Percentiles rank a stretch among this genome's conserved stretches.
Evolutionary conservation across 2,888 invertebrate species (phyloP).

Genomic region (Julus scandinavius): DNA sequence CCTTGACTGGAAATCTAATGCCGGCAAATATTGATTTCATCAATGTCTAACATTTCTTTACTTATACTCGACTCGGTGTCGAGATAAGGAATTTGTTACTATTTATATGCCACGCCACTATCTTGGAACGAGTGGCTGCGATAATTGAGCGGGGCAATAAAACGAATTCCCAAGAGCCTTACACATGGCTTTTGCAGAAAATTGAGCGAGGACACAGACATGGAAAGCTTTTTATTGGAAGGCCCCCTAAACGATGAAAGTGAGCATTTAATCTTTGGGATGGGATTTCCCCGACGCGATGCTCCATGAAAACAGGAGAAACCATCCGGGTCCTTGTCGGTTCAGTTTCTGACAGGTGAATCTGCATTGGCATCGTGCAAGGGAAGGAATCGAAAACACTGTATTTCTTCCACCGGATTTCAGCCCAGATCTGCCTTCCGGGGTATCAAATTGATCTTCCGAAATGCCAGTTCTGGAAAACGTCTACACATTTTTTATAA

Average conservation of each 20-base stretch:
- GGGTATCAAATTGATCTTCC: neutral
- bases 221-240: conserved; percentile 14
- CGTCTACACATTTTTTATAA: neutral
- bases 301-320: neutral
- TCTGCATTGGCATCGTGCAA: neutral
- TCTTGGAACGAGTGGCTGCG: conserved; percentile 26
- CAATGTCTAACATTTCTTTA: conserved; percentile 42
- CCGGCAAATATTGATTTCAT: conserved; percentile 38
- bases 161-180: conserved; percentile 9
- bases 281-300: neutral
- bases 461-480: neutral
- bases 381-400: neutral
- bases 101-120: conserved; percentile 31
- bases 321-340: neutral
- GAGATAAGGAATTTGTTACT: conserved; percentile 38
- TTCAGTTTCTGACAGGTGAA: neutral
- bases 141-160: conserved; percentile 42
- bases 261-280: neutral
- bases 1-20: conserved; percentile 23
- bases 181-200: neutral
- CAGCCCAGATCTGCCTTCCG: neutral
- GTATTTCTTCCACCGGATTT: neutral
- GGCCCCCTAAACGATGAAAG: neutral
- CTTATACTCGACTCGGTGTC: conserved; percentile 18
- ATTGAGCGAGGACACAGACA: neutral